Evolutionary conservation across 2,797 vertebrate genomes (phyloP).

Genomic region (Melanotaenia boesemani): DNA sequence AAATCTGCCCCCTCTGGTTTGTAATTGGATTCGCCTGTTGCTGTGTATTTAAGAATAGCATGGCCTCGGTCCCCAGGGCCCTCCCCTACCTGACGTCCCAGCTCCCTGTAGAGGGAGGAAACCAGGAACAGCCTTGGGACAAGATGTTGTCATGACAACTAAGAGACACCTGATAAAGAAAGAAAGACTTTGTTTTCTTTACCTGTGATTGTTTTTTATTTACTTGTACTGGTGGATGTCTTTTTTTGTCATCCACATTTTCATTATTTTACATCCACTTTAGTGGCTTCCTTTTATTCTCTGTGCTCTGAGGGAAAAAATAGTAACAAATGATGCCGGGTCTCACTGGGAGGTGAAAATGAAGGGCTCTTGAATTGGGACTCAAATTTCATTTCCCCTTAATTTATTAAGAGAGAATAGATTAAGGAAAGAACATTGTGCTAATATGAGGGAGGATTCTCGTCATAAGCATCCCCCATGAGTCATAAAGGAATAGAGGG

Average conservation of each 20-base stretch:
- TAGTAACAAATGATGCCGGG: slow-evolving; percentile 45
- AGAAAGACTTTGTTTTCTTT: slow-evolving; percentile 45
- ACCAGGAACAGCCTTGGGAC: slow-evolving; percentile 55
- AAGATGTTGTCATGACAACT: slow-evolving; percentile 81
- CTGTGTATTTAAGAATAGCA: slow-evolving; percentile 85
- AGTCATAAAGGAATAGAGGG: slow-evolving; percentile 64
- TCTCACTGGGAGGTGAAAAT: slow-evolving; percentile 67
- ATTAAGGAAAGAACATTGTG: slow-evolving; percentile 67
- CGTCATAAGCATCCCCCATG: slow-evolving; percentile 65
- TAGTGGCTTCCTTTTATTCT: slow-evolving; percentile 11
- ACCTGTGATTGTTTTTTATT: slow-evolving; percentile 70
- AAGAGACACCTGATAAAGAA: slow-evolving; percentile 55
- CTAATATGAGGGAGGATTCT: slow-evolving; percentile 58
- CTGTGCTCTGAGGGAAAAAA: slow-evolving; percentile 37
- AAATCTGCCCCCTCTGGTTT: slow-evolving; percentile 76
- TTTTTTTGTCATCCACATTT: slow-evolving; percentile 39
- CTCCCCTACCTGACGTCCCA: slow-evolving; percentile 74
- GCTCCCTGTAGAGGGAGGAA: slow-evolving; percentile 64
- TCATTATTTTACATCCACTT: slow-evolving; percentile 36
- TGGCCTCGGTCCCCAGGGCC: slow-evolving; percentile 63
- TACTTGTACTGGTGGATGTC: slow-evolving; percentile 15
- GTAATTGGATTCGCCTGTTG: slow-evolving; percentile 85
- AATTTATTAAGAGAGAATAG: slow-evolving; percentile 71
- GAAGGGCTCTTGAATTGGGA: slow-evolving; percentile 62
- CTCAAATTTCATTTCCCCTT: slow-evolving; percentile 75